These are phyloP conservation scores for Eledone cirrhosa DNA, from an alignment of 2,888 invertebrate species.

Conservation along the genomic window DNA sequence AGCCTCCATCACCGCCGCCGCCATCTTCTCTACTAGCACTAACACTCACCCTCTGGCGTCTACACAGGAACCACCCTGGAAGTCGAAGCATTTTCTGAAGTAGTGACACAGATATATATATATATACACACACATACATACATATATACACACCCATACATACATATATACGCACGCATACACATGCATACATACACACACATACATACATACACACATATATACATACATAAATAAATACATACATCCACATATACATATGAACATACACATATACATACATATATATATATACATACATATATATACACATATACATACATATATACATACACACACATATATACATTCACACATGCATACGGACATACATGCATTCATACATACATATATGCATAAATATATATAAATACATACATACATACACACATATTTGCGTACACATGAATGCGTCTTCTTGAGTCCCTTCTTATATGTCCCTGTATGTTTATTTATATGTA, in stretches of 20 bases:
- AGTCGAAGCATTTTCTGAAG: too few relatives aligned
- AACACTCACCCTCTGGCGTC: too few relatives aligned
- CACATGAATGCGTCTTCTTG: not conserved
- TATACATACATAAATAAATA: too few relatives aligned
- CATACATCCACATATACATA: not conserved
- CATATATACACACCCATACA: too few relatives aligned
- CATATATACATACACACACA: not conserved
- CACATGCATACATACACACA: too few relatives aligned
- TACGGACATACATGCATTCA: not conserved
- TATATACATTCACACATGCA: not conserved
- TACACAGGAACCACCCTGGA: too few relatives aligned
- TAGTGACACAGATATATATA: too few relatives aligned
- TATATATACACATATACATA: not conserved
- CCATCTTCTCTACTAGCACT: too few relatives aligned
- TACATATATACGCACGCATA: too few relatives aligned
- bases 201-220: too few relatives aligned
- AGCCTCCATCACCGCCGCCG: too few relatives aligned
- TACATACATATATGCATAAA: not conserved
- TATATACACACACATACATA: too few relatives aligned
- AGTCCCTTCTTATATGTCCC: not conserved
- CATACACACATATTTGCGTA: not conserved
- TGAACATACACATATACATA: not conserved
- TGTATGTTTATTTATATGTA: not conserved
- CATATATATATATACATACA: not conserved
- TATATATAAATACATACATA: not conserved